phyloP scores from a whole-genome alignment of 2,888 invertebrate genomes.

The Glomeris marginata region DNA sequence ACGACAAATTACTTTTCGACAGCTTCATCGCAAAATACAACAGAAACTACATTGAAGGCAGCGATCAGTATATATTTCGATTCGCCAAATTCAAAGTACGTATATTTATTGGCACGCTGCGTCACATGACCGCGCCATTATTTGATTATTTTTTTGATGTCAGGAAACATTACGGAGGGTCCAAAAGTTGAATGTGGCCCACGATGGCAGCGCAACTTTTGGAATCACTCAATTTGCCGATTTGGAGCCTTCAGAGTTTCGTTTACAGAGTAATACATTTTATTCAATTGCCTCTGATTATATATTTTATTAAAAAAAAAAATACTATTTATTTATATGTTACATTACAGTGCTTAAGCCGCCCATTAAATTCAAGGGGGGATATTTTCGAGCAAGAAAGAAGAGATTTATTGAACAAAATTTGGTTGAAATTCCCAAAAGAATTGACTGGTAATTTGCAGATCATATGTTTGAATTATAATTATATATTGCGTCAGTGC shows the following conservation, averaged over 20 bases:
- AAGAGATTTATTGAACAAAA: not conserved
- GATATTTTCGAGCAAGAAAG: not conserved
- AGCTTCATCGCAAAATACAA: constrained; percentile 39
- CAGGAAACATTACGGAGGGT: constrained; percentile 39
- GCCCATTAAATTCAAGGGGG: not conserved
- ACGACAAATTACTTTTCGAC: constrained; percentile 31
- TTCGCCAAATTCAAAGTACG: constrained; percentile 41
- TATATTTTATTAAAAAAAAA: too few relatives aligned
- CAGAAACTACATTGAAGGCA: constrained; percentile 37
- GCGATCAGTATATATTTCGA: constrained; percentile 37
- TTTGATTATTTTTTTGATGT: constrained; percentile 20
- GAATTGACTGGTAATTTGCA: constrained; percentile 38
- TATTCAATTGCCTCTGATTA: too few relatives aligned
- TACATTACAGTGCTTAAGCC: too few relatives aligned
- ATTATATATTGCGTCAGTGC: not conserved
- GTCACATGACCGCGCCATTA: not conserved
- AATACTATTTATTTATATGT: too few relatives aligned
- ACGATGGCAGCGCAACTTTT: constrained; percentile 34
- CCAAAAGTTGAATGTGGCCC: constrained; percentile 33
- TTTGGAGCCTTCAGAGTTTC: constrained; percentile 44
- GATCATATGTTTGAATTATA: not conserved
- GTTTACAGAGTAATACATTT: constrained; percentile 25
- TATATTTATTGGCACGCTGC: not conserved
- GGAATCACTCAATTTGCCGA: constrained; percentile 47
- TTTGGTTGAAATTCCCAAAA: constrained; percentile 30